Conservation (phyloP, 2,797 vertebrate genomes). For the Tinamus major region DNA sequence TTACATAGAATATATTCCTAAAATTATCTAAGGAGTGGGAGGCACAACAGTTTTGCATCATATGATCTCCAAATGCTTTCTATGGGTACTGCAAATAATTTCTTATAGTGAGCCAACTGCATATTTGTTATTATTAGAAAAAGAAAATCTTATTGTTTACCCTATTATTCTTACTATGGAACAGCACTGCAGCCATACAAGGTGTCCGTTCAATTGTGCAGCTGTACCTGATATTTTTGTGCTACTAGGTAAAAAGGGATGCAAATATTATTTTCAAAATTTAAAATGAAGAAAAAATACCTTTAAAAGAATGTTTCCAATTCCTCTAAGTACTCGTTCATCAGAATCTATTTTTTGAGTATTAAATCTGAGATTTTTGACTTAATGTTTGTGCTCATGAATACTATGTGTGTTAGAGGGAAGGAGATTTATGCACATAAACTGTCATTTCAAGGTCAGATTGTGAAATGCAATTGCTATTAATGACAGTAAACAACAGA, state of each 20-base stretch:
- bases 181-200: not conserved
- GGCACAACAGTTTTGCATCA: not conserved
- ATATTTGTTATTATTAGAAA: slow-evolving; percentile 22
- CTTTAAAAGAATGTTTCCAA: not conserved
- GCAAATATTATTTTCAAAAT: not conserved
- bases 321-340: not conserved
- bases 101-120: not conserved
- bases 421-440: slow-evolving; percentile 75
- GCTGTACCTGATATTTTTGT: not conserved
- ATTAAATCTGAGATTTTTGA: slow-evolving; percentile 16
- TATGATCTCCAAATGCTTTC: slow-evolving; percentile 1
- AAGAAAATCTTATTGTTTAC: not conserved
- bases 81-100: not conserved
- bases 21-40: not conserved
- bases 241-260: not conserved
- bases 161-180: not conserved
- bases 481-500: slow-evolving; percentile 85
- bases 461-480: slow-evolving; percentile 89
- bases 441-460: slow-evolving; percentile 88
- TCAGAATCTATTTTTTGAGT: not conserved
- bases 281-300: not conserved
- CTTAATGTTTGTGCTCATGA: slow-evolving; percentile 10
- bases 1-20: not conserved
- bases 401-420: not conserved
- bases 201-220: not conserved